Evolutionary conservation across 23 tunicate species (phyloP), one percentile per base, ranked within the genome.

Genomic region (Styela plicata): DNA sequence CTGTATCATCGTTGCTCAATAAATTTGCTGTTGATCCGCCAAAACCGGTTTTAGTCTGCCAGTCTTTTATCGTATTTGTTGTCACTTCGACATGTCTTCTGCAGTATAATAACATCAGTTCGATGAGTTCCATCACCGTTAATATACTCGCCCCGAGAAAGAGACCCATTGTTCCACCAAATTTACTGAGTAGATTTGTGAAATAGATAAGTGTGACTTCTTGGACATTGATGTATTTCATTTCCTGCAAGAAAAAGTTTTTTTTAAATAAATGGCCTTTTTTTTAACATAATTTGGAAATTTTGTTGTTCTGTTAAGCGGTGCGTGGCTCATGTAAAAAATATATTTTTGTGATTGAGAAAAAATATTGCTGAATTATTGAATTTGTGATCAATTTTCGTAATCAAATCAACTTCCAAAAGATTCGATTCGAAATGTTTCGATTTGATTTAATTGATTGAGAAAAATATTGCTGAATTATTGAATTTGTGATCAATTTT

Each of bases 41-140:
- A 26, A 66, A 66, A 7, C 17, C 17, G 7, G 31, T 3, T 17
- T 7, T 7, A 25, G 7, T 73, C 78, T 28, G 27, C 24, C 71
- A 37, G 3, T 87, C 28, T 82, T 35, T 30, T 13, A 30, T 73
- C 17, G 57, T 44, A 44, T 44, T 44, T 44, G 57, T 44, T 44
- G 57, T 44, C 13, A 13, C 13, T 44, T 44, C 57, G 7, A 44
- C 57, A 44, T 44, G 57, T 44, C 57, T 44, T 44, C 57, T 7
- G 13, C 57, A 44, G 57, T 44, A 44, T 44, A 44, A 44, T 13
- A 44, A 44, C 57, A 44, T 44, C 57, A 44, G 10, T 13, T 44
- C 57, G 57, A 44, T 44, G 13, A 44, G 57, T 44, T 44, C 57
- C 57, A 44, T 44, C 57, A 44, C 13, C 7, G 57, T 44, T 13